Conservation (phyloP, 2,113 vertebrate genomes). For the Cricetomys ansorgei region DNA sequence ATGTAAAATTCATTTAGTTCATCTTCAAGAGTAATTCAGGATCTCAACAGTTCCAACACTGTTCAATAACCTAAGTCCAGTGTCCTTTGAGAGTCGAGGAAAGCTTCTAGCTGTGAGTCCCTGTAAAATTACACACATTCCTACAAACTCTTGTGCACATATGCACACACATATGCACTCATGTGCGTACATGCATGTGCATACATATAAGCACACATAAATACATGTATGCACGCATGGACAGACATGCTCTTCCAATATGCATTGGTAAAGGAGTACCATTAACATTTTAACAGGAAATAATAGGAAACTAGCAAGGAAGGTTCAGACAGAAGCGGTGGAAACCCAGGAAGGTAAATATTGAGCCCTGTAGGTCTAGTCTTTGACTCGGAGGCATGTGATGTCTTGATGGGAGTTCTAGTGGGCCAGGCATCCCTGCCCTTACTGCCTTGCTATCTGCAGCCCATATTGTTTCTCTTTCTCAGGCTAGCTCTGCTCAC, state of each 20-base stretch:
- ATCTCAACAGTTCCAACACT: neutral
- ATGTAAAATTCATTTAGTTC: neutral
- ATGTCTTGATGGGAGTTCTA: neutral
- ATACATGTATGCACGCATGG: neutral
- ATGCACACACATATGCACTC: no score
- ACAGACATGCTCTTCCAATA: neutral
- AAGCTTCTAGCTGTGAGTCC: neutral
- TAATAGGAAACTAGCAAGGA: neutral
- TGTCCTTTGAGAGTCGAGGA: neutral
- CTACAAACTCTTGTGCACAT: neutral
- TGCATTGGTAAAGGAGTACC: neutral
- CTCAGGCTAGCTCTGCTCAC: neutral
- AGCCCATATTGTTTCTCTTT: neutral
- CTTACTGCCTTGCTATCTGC: neutral
- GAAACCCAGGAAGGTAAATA: neutral
- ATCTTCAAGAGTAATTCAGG: neutral
- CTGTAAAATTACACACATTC: neutral
- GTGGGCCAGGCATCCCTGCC: neutral
- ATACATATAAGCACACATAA: neutral
- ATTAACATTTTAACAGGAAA: neutral
- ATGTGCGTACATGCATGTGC: neutral
- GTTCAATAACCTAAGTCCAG: neutral
- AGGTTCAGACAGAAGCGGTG: neutral
- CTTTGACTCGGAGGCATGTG: neutral
- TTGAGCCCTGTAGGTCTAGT: neutral